Evolutionary conservation across 2,888 invertebrate genomes (phyloP).

Genomic region (Vesta saturnalis): DNA sequence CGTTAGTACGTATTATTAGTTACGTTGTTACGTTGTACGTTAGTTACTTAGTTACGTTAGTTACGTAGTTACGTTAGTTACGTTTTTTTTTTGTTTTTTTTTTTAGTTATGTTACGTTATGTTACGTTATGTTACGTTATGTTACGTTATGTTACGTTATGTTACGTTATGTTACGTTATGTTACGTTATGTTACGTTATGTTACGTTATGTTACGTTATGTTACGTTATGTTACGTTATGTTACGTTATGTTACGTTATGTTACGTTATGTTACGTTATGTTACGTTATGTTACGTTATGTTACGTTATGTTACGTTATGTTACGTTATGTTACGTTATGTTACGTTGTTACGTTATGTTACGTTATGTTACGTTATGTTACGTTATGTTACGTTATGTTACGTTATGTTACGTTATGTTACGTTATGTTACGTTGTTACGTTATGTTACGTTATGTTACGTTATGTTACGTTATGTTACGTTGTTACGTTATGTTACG

Average conservation of each 20-base stretch:
- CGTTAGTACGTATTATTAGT: too few species aligned
- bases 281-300: conserved; percentile 2
- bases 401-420: not conserved
- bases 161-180: not conserved
- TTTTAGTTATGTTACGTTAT: not conserved
- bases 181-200: not conserved
- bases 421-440: too few species aligned
- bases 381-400: not conserved
- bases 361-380: not conserved
- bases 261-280: not conserved
- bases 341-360: too few species aligned
- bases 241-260: not conserved
- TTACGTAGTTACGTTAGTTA: not conserved
- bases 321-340: not conserved
- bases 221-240: not conserved
- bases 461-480: too few species aligned
- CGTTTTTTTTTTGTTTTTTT: not conserved
- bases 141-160: not conserved
- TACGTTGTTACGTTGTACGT: too few species aligned
- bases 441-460: not conserved
- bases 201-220: not conserved
- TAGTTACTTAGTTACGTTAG: too few species aligned
- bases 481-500: not conserved
- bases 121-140: conserved; percentile 1
- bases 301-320: not conserved